Base-by-base conservation (phyloP, 2,888 invertebrate genomes). In the Muscina levida region DNA sequence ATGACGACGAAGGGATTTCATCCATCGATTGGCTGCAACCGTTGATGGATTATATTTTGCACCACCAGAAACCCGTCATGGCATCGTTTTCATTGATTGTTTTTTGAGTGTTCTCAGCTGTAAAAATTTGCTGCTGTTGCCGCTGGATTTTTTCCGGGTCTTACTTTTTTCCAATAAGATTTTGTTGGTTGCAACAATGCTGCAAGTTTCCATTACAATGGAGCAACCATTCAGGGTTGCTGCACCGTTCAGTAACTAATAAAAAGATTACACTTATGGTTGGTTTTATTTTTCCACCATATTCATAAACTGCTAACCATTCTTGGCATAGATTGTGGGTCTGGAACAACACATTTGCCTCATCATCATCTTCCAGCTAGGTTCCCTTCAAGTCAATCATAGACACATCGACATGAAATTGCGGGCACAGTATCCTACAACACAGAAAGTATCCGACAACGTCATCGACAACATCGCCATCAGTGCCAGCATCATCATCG, bases 41-140 rank as follows among this genome's bases (percentile, higher is more conserved):
- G 46, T 67, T 71, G 73, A 73, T 66, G 66, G 67, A 77, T 73
- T 67, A 71, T 65, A 70, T 76, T 67, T 66, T 72, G 73, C 65
- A 73, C 72, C 65, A 65, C 42, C 51, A 59, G 3, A 3, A n/a
- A 57, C 31, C 42, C 31, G 51, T 48, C 31, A 56, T 79, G 8
- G 31, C 3, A 31, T 31, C 8, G 8, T 31, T 31, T 31, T 31
- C 31, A 62, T 72, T 65, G 76, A 73, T 57, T 70, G 57, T 66
- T 70, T 79, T 71, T 72, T 65, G 76, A 71, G 65, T 73, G 57
- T 66, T 70, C 59, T 71, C 51, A 79, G 62, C 48, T 24, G 66
- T 51, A 67, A 79, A 79, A 79, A 59, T 59, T 22, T 65, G 66
- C 17, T 46, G 39, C 15, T 42, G 39, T 56, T 56, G 56, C 26